Conservation (phyloP, 1,140 invertebrate species). For the Lysiphlebus fabarum region DNA sequence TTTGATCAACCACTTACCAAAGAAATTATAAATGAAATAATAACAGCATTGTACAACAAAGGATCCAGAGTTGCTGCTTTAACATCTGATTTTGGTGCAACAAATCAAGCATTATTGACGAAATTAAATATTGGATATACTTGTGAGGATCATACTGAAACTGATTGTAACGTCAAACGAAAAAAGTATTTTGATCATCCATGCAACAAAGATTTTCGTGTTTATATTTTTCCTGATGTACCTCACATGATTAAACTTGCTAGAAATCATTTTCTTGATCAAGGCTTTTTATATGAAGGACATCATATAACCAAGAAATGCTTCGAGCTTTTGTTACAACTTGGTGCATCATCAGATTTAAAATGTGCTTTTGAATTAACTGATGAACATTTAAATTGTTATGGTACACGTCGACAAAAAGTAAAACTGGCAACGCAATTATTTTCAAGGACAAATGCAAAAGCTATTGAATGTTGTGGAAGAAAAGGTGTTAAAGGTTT, state of each 20-base stretch:
- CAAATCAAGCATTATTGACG: constrained; percentile 16
- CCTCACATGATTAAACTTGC: constrained; percentile 30
- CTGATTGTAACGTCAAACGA: background rate
- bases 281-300: constrained; percentile 4
- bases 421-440: constrained; percentile 14
- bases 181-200: constrained; percentile 25
- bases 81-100: background rate
- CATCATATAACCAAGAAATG: background rate
- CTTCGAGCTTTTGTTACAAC: background rate
- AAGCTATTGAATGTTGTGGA: background rate
- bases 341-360: background rate
- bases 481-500: background rate
- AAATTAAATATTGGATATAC: constrained; percentile 14
- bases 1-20: constrained; percentile 37
- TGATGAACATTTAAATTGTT: constrained; percentile 7
- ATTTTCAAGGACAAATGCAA: constrained; percentile 12
- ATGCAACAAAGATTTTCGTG: background rate
- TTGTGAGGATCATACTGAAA: background rate
- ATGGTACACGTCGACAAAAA: background rate
- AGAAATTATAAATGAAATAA: background rate
- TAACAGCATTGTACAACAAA: background rate
- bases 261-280: constrained; percentile 29
- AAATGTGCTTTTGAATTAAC: constrained; percentile 13
- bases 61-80: background rate
- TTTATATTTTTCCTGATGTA: constrained; percentile 32